Evolutionary conservation across 2,113 vertebrate species (phyloP).

Genomic region (Anolis sagrei): DNA sequence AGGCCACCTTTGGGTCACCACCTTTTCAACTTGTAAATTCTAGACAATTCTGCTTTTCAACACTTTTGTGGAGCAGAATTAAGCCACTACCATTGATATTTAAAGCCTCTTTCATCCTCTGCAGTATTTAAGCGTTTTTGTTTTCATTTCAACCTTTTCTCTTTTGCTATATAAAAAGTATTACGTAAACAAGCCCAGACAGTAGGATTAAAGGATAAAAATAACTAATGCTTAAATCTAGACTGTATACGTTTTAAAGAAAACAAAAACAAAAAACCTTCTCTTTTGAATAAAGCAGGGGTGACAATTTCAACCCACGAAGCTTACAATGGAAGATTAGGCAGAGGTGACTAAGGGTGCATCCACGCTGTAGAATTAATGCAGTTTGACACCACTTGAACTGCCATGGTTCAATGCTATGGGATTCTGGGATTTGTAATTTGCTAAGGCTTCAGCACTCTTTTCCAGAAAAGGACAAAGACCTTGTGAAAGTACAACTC

Average conservation of each 20-base stretch:
- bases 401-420: no score
- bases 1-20: neutral
- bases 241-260: constrained; percentile 25
- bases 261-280: fast-evolving
- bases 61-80: neutral
- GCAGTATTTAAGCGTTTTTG: constrained; percentile 42
- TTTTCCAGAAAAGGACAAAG: no score
- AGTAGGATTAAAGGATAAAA: constrained; percentile 69
- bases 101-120: neutral
- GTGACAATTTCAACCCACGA: neutral
- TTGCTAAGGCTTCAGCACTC: no score
- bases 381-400: no score
- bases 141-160: constrained; percentile 48
- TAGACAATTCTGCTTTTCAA: neutral
- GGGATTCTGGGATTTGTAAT: no score
- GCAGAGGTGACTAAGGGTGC: no score
- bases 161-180: constrained; percentile 44
- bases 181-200: constrained; percentile 59
- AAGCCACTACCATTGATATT: neutral
- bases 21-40: neutral
- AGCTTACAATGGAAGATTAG: neutral
- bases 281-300: neutral
- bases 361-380: no score
- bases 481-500: no score
- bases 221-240: constrained; percentile 54